Percentiles rank a stretch among this genome's conserved stretches.
phyloP scores from a whole-genome alignment of 2,888 invertebrate species.

The Plemyria rubiginata region DNA sequence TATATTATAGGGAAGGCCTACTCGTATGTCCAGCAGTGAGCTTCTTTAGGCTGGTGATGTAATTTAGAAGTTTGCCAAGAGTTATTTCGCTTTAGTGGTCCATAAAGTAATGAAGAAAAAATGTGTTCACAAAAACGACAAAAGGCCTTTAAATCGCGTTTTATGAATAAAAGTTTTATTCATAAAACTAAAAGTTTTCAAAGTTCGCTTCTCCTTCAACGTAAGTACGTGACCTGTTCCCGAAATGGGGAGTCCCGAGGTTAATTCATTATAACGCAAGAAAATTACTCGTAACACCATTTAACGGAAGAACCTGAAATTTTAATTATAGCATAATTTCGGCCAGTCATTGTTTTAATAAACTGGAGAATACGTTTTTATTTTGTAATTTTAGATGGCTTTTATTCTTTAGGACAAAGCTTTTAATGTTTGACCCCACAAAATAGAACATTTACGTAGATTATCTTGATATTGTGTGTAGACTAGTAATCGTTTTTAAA shows the following conservation, averaged over 20 bases:
- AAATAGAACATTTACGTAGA: neutral
- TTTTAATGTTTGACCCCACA: neutral
- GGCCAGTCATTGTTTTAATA: slow-evolving; percentile 28
- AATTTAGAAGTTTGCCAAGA: neutral
- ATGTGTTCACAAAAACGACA: neutral
- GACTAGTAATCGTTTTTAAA: neutral
- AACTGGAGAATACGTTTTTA: slow-evolving; percentile 6
- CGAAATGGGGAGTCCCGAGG: slow-evolving; percentile 23
- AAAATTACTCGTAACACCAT: slow-evolving; percentile 31
- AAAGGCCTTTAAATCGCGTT: slow-evolving; percentile 9
- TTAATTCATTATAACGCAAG: slow-evolving; percentile 36
- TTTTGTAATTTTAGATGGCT: neutral
- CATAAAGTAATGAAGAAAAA: neutral
- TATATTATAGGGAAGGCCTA: no score
- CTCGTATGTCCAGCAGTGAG: no score
- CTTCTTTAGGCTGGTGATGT: no score
- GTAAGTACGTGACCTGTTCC: slow-evolving; percentile 37
- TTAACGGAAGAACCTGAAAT: slow-evolving; percentile 24
- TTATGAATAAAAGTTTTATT: slow-evolving; percentile 26
- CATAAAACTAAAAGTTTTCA: slow-evolving; percentile 27
- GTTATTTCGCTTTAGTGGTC: neutral
- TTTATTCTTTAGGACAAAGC: slow-evolving; percentile 6
- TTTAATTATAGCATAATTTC: slow-evolving; percentile 32
- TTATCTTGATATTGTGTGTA: neutral
- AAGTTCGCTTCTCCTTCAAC: slow-evolving; percentile 21